These are phyloP conservation scores for Oxyteleia sp. DNA, from an alignment of 2,888 invertebrate genomes.

Conservation along the genomic window DNA sequence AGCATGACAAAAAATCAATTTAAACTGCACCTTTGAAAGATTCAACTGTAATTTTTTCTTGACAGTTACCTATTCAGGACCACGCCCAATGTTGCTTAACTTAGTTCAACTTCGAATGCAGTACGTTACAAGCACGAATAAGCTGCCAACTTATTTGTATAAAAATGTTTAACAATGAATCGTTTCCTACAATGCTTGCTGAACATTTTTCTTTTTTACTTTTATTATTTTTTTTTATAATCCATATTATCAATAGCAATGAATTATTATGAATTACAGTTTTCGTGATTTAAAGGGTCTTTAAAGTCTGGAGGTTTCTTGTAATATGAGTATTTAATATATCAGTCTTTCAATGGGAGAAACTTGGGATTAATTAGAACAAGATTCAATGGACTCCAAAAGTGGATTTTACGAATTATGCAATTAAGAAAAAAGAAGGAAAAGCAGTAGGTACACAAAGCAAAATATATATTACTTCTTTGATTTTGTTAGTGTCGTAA, in stretches of 20 bases:
- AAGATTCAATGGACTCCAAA: background rate
- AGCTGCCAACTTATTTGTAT: slow-evolving; percentile 52
- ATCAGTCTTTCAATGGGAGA: background rate
- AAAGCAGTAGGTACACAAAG: no score
- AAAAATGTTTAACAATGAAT: slow-evolving; percentile 9
- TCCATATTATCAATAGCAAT: background rate
- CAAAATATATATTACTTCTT: no score
- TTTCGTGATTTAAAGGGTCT: background rate
- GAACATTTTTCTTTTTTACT: no score
- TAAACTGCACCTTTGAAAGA: slow-evolving; percentile 47
- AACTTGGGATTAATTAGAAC: background rate
- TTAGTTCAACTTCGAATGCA: slow-evolving; percentile 40
- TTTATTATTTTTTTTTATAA: background rate
- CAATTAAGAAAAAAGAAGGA: no score
- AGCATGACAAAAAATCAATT: slow-evolving; percentile 38
- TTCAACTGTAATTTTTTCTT: slow-evolving; percentile 47
- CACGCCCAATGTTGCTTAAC: slow-evolving; percentile 55
- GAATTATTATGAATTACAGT: background rate
- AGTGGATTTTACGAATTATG: no score
- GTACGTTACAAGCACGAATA: slow-evolving; percentile 45
- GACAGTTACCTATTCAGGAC: slow-evolving; percentile 41
- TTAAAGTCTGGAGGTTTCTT: background rate
- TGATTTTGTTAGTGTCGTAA: no score
- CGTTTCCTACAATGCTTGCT: background rate
- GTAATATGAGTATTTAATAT: background rate